Percentiles rank a stretch among this genome's conserved stretches.
Conservation (phyloP, 1,140 invertebrate species). For the Ceratina australensis region DNA sequence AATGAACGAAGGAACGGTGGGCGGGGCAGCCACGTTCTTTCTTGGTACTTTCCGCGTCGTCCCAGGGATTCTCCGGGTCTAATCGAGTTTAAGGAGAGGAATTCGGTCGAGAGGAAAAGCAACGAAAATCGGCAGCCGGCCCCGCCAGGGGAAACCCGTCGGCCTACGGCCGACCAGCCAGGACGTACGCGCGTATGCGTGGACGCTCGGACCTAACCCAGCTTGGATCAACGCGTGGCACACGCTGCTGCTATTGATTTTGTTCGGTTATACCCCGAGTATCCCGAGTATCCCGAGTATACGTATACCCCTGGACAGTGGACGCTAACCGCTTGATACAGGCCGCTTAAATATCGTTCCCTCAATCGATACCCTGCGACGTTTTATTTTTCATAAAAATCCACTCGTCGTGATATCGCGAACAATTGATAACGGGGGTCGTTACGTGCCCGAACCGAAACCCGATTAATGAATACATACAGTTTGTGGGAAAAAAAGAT, state of each 20-base stretch:
- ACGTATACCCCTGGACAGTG: background rate
- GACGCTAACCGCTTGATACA: too few species aligned
- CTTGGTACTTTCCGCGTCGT: slow-evolving; percentile 37
- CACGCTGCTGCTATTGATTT: slow-evolving; percentile 25
- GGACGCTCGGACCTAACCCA: slow-evolving; percentile 1
- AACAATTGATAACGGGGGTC: too few species aligned
- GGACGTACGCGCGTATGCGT: slow-evolving; percentile 1
- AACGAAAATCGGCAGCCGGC: background rate
- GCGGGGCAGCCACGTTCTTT: slow-evolving; percentile 44
- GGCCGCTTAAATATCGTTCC: background rate
- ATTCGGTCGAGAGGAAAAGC: background rate
- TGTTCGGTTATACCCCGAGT: slow-evolving; percentile 3
- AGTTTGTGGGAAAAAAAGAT: too few species aligned
- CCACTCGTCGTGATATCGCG: too few species aligned
- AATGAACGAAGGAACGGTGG: slow-evolving; percentile 54
- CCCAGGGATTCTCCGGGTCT: background rate
- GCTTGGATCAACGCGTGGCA: background rate
- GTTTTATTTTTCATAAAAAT: background rate
- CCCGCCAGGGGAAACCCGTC: background rate
- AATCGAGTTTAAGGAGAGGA: background rate
- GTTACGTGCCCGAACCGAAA: too few species aligned
- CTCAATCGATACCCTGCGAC: background rate
- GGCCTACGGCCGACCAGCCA: background rate
- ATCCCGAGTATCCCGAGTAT: background rate
- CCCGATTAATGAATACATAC: too few species aligned